Evolutionary conservation across 2,113 vertebrate species (phyloP).

Genomic region (Eurystomus gularis): DNA sequence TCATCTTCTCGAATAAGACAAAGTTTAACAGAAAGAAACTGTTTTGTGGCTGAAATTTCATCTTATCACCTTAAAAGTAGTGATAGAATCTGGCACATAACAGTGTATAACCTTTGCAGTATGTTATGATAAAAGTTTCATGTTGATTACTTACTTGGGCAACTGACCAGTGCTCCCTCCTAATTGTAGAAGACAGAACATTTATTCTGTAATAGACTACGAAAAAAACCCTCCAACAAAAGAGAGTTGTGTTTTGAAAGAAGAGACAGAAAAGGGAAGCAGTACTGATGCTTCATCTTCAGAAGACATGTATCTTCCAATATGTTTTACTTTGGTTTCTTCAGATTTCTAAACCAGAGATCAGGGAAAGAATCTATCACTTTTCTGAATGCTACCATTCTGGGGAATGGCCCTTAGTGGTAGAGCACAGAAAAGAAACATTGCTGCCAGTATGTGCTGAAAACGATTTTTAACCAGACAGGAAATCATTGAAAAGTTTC

Average conservation of each 20-base stretch:
- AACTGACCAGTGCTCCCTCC: background rate
- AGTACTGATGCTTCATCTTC: background rate
- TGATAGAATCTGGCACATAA: background rate
- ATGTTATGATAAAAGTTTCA: constrained; percentile 5
- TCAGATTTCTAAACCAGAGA: background rate
- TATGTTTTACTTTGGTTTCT: background rate
- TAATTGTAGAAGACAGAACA: background rate
- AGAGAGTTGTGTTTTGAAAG: background rate
- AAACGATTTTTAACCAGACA: background rate
- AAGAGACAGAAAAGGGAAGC: background rate
- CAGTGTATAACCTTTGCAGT: background rate
- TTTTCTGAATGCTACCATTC: background rate
- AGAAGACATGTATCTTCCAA: background rate
- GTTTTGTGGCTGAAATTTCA: background rate
- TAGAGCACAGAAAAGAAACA: background rate
- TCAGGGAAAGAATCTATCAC: background rate
- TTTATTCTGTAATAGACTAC: constrained; percentile 2
- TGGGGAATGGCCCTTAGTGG: background rate
- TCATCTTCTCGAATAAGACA: background rate
- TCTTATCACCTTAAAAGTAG: background rate
- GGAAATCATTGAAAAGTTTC: background rate
- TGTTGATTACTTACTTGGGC: constrained; percentile 19
- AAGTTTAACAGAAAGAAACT: background rate
- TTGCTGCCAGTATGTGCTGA: background rate
- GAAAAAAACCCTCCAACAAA: background rate